Base-by-base conservation (phyloP, 2,797 vertebrate genomes). In the Lemur catta region DNA sequence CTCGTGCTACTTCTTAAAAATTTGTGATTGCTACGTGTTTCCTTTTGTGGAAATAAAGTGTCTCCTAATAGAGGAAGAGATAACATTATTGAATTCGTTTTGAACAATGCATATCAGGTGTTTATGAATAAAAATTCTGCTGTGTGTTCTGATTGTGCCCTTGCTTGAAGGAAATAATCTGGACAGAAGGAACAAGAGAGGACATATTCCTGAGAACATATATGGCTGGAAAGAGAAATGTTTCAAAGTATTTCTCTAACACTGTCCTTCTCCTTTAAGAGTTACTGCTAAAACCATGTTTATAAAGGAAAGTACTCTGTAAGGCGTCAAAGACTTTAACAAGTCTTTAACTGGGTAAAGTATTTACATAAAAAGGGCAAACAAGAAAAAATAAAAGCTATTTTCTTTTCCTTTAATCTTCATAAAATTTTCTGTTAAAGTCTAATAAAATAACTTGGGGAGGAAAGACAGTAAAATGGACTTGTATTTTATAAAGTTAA, bases 331-430 rank as follows among this genome's bases (percentile, higher is more conserved):
- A 67, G 52, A 71, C 4, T 43, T 92, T 52, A 86, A 9, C 82
- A 84, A 89, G 76, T 93, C 48, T 89, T 93, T n/a, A 85, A 33
- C 35, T 93, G 24, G 4, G 63, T 67, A 86, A 92, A 89, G 38
- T 79, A 86, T 84, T 84, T 89, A 75, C 2, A 20, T 74, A 59
- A 65, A 80, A 84, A 88, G 35, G 30, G 20, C n/a, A 90, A 79
- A 78, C 61, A 35, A 30, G 38, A 86, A 15, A 90, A 90, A 87
- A 38, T 22, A 57, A 84, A 82, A 91, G 28, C 11, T 75, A n/a
- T 48, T 88, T 93, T 48, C 30, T 65, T 96, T 89, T 55, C 38
- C 35, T 92, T 95, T 74, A 57, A n/a, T 43, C 17, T 96, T 91
- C 17, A 55, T 89, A 81, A 89, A 52, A 28, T 72, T 89, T 89